Evolutionary conservation across 2,113 vertebrate genomes (phyloP).

Genomic region (Camarhynchus parvulus): DNA sequence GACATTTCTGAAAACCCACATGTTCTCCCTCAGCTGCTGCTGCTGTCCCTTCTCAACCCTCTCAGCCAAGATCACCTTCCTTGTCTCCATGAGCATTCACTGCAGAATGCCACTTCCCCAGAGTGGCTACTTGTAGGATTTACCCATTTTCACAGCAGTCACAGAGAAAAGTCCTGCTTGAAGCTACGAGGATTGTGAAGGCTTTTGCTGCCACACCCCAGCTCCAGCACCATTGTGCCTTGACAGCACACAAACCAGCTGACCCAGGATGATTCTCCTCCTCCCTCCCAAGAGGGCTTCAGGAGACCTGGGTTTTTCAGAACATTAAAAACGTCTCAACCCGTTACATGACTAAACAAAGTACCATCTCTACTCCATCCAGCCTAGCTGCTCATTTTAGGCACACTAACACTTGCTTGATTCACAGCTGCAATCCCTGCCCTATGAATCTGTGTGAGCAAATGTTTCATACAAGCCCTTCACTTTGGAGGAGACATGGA

Average conservation of each 20-base stretch:
- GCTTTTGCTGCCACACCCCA: not conserved
- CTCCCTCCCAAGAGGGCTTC: not conserved
- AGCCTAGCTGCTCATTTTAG: not conserved
- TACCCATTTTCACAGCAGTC: not conserved
- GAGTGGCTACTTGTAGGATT: not conserved
- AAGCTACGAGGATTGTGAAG: not conserved
- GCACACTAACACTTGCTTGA: not conserved
- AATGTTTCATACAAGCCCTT: not conserved
- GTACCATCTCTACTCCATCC: not conserved
- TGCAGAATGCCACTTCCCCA: not conserved
- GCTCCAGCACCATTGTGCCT: not conserved
- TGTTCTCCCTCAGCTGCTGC: not conserved
- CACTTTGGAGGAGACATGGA: not conserved
- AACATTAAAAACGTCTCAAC: not conserved
- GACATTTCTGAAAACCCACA: not conserved
- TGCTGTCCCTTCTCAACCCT: not conserved
- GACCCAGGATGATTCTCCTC: not conserved
- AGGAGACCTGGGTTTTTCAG: not conserved
- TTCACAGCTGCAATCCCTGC: not conserved
- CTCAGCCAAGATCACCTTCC: not conserved
- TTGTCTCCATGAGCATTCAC: accelerated
- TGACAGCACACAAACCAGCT: not conserved
- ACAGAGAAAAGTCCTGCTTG: not conserved
- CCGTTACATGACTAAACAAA: not conserved
- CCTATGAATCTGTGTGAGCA: not conserved